A percentile compares a stretch with the other conserved stretches of the same genome.
These are phyloP conservation scores for Myotis pilosus DNA, from an alignment of 2,797 vertebrate species.

Conservation along the genomic window DNA sequence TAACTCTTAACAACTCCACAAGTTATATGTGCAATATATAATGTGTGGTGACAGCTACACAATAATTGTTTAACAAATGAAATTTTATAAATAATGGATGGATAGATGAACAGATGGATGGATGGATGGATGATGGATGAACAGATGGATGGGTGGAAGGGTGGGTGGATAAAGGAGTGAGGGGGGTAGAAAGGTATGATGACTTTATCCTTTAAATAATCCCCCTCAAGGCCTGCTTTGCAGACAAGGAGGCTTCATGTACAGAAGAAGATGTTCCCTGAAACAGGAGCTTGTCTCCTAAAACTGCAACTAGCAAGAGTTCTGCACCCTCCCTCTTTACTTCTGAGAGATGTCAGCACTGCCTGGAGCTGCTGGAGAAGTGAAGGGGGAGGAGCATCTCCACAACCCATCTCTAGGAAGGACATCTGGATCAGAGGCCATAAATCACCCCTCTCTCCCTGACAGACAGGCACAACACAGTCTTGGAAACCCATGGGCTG, in stretches of 20 bases:
- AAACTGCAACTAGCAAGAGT: conserved; percentile 36
- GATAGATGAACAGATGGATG: neutral
- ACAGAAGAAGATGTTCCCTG: neutral
- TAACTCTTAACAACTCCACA: neutral
- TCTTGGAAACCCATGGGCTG: conserved; percentile 25
- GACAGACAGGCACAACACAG: conserved; percentile 58
- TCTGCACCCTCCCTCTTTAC: neutral
- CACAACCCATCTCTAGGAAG: conserved; percentile 10
- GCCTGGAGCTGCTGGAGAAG: neutral
- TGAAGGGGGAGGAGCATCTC: neutral
- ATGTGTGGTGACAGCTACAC: neutral
- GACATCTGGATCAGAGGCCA: conserved; percentile 19
- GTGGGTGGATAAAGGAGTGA: neutral
- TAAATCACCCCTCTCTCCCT: conserved; percentile 49
- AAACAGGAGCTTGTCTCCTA: conserved; percentile 41
- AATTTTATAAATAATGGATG: neutral
- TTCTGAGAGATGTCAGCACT: conserved; percentile 31
- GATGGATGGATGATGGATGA: neutral
- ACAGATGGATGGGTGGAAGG: neutral
- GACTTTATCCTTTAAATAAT: neutral
- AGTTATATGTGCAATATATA: neutral
- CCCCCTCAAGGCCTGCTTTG: neutral
- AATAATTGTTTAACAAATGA: neutral
- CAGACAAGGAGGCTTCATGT: neutral
- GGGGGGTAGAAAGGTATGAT: neutral